A percentile compares a stretch with the other conserved stretches of the same genome.
phyloP scores from a whole-genome alignment of 1,140 invertebrate species.

The Heliconius eleuchia region DNA sequence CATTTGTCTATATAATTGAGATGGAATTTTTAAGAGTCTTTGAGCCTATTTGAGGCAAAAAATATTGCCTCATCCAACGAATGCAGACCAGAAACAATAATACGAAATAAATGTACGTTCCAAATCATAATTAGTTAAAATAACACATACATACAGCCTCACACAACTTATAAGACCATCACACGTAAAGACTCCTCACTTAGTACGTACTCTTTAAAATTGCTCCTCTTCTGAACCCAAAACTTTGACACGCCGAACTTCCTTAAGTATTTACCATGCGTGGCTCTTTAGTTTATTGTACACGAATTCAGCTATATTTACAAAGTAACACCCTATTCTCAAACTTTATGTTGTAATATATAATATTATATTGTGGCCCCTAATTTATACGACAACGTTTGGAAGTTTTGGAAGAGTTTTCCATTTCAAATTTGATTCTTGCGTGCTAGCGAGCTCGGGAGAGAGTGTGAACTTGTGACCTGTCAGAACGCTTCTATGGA shows the following conservation, averaged over 20 bases:
- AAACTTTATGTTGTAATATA: conserved; percentile 35
- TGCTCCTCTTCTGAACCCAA: conserved; percentile 14
- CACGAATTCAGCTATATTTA: conserved; percentile 40
- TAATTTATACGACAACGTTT: conserved; percentile 47
- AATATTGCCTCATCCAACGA: too few species aligned
- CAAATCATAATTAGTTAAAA: background rate
- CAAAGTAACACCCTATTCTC: conserved; percentile 24
- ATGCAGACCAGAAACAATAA: too few species aligned
- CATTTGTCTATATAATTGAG: too few species aligned
- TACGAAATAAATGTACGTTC: too few species aligned
- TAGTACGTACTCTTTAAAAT: conserved; percentile 12
- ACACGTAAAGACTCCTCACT: background rate
- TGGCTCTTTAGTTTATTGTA: conserved; percentile 38
- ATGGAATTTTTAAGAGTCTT: too few species aligned
- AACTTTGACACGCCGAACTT: conserved; percentile 22
- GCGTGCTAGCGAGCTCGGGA: background rate
- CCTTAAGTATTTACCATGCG: conserved; percentile 18
- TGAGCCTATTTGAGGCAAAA: too few species aligned
- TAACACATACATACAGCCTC: background rate
- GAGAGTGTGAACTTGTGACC: background rate
- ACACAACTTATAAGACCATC: background rate
- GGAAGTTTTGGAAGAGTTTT: conserved; percentile 36
- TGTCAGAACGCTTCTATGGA: background rate
- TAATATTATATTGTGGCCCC: conserved; percentile 39
- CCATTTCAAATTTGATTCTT: conserved; percentile 39